Conservation (phyloP, 1,140 invertebrate genomes). For the Penaeus japonicus region DNA sequence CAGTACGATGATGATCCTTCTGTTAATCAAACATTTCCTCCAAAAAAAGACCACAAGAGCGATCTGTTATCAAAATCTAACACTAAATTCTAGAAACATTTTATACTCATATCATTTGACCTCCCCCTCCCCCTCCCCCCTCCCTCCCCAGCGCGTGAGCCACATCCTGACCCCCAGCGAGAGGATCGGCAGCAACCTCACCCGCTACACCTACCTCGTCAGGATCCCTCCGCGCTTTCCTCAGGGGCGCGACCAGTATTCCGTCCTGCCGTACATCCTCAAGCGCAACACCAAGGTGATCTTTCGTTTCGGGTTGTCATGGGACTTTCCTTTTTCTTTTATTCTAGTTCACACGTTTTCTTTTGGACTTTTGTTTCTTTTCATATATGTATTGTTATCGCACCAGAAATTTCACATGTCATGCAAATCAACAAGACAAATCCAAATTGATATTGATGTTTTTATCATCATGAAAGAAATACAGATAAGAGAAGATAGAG, state of each 20-base stretch:
- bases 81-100: background rate
- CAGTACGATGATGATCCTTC: no score
- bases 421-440: no score
- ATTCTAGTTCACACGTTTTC: background rate
- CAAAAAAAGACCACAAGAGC: no score
- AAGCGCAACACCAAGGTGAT: background rate
- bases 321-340: background rate
- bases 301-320: background rate
- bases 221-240: slow-evolving; percentile 42
- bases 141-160: slow-evolving; percentile 20
- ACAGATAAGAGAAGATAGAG: no score
- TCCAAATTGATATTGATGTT: no score
- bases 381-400: no score
- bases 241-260: slow-evolving; percentile 32
- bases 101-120: background rate
- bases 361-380: background rate
- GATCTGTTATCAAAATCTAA: no score
- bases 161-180: slow-evolving; percentile 37
- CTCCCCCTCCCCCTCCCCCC: no score
- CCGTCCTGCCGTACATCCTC: slow-evolving; percentile 33
- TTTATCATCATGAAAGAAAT: no score
- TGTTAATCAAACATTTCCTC: no score
- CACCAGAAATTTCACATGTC: no score
- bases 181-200: slow-evolving; percentile 40
- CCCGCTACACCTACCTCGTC: slow-evolving; percentile 27